Percentiles rank a stretch among this genome's conserved stretches.
Evolutionary conservation across 2,888 invertebrate species (phyloP).

Genomic region (Tetrapedia diversipes): DNA sequence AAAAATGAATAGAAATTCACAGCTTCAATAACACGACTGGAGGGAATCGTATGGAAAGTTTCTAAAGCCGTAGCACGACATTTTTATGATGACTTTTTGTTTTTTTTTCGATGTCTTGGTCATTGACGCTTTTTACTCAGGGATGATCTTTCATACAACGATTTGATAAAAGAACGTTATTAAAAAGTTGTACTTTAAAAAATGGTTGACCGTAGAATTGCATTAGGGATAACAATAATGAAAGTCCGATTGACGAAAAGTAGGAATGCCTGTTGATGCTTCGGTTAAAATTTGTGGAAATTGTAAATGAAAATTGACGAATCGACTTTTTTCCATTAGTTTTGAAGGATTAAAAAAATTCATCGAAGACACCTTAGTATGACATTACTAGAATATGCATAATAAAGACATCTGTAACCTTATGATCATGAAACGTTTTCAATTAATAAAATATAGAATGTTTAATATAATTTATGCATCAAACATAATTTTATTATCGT

Average conservation of each 20-base stretch:
- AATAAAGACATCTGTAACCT: constrained; percentile 3
- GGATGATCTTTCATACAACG: constrained; percentile 61
- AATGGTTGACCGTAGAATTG: constrained; percentile 8
- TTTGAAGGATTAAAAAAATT: neutral
- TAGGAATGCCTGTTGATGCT: neutral
- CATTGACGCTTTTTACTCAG: constrained; percentile 65
- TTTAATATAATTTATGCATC: constrained; percentile 3
- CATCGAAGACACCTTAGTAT: constrained; percentile 9
- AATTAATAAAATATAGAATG: constrained; percentile 2
- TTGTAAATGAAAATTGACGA: neutral
- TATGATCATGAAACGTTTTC: neutral
- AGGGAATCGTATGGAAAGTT: constrained; percentile 12
- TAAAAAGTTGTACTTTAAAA: constrained; percentile 22
- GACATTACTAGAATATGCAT: constrained; percentile 4
- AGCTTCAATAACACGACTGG: neutral
- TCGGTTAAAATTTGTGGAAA: neutral
- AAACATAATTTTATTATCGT: neutral
- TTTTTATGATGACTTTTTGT: constrained; percentile 33
- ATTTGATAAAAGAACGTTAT: constrained; percentile 31
- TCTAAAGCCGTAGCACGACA: constrained; percentile 24
- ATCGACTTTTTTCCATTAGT: neutral
- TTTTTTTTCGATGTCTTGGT: constrained; percentile 42
- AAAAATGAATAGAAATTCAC: too few species aligned
- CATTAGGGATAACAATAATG: neutral
- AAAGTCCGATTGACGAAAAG: constrained; percentile 14